Evolutionary conservation across 2,113 vertebrate genomes (phyloP), one percentile per base, ranked within the genome.

Genomic region (Ctenodactylus gundi): DNA sequence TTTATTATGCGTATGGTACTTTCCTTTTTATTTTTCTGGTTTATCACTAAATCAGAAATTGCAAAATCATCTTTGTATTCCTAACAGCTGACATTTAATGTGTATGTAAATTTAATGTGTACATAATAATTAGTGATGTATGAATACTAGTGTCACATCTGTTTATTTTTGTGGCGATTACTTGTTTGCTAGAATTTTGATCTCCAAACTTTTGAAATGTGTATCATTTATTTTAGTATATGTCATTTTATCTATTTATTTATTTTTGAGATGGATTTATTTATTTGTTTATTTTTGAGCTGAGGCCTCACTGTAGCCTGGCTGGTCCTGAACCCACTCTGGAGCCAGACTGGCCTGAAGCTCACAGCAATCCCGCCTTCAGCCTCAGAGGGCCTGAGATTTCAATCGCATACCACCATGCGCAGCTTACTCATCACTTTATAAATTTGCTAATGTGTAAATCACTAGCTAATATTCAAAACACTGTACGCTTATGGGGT

Each of bases 1-100:
- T 82, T 87, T 34, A 84, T 64, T 72, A 53, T 70, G n/a, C n/a
- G n/a, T 95, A 51, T 73, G 31, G 17, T 44, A 73, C 72, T 93
- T 90, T 62, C 60, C 34, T 83, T 82, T 49, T 87, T 49, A 57
- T 36, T 90, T 82, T 10, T 83, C 44, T 93, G 29, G 34, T 75
- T 81, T 27, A 44, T n/a, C 53, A 39, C 82, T 93, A 57, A 62
- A 93, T 87, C 83, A 76, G 41, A 87, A 87, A 60, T 68, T 77
- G 1, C 34, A 27, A 78, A 36, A 72, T 85, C 34, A 64, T 89
- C 34, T 51, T 67, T 93, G 18, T 86, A 39, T 86, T 29, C 62
- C n/a, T 85, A 34, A 15, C 23, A 73, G 29, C 29, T 82, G 65
- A 86, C 67, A 85, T 73, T 86, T 49, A 55, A 6, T 82, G 41